These are phyloP conservation scores for Ranitomeya variabilis DNA, from an alignment of 2,113 vertebrate genomes.

Conservation along the genomic window DNA sequence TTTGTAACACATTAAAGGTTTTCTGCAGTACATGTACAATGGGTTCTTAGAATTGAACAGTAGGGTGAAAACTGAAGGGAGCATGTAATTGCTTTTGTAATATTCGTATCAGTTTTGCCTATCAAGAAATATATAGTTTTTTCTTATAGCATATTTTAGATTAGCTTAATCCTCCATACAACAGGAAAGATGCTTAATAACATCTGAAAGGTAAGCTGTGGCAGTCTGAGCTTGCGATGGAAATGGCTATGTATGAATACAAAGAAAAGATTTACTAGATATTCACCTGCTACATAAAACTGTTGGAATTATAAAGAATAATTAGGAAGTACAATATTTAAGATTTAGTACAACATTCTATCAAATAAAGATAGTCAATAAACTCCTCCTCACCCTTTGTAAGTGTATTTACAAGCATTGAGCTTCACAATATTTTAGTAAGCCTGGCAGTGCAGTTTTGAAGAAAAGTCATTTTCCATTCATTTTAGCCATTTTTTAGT, in stretches of 20 bases:
- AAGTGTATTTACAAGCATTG: neutral
- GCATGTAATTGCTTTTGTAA: slow-evolving; percentile 1
- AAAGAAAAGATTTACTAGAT: neutral
- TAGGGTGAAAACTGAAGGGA: neutral
- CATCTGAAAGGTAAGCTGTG: neutral
- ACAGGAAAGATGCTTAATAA: neutral
- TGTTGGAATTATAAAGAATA: neutral
- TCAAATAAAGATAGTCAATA: neutral
- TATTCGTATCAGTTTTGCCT: slow-evolving; percentile 1
- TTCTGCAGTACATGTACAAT: neutral
- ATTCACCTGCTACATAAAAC: neutral
- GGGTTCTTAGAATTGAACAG: slow-evolving; percentile 6
- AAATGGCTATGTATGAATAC: neutral
- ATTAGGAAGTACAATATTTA: neutral
- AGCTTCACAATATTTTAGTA: neutral
- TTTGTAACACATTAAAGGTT: neutral
- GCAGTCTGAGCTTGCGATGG: neutral
- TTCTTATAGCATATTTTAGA: neutral
- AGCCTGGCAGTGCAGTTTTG: neutral
- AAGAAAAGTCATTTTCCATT: too few species aligned
- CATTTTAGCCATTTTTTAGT: too few species aligned
- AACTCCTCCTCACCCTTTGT: neutral
- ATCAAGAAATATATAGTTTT: neutral
- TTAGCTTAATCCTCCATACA: neutral
- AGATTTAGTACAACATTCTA: neutral